Base-by-base conservation (phyloP, 2,888 invertebrate genomes). In the Morpho deidamia region DNA sequence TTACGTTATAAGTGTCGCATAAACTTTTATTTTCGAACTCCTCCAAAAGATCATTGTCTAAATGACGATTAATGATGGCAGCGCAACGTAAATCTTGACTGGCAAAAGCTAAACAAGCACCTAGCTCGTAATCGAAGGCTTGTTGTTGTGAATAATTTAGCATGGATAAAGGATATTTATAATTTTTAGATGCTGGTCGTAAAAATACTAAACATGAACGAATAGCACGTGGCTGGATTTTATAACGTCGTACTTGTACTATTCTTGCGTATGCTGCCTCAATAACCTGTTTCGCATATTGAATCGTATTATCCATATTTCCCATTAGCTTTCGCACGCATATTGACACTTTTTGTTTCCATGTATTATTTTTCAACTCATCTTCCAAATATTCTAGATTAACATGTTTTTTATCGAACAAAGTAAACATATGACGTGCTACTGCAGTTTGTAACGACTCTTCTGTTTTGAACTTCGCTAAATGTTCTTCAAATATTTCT, bases 201-300 rank as follows among this genome's bases (percentile, higher is more conserved):
- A 81, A 51, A 23, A 74, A 45, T 11, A 81, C 66, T 2, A 79
- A 41, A 37, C 62, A 67, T 0, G 79, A 77, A 2, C 62, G 64
- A 37, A 79, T 57, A 11, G 59, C 55, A 7, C 54, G 60, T 7
- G 57, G 55, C 1, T 51, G 40, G 0, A 53, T 42, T 11, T 56
- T 58, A 56, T 73, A 69, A 5, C 50, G 40, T 2, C 66, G 63
- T 5, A 56, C 62, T 35, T 69, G 65, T 32, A 52, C 11, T 4
- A 78, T 59, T 10, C 74, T 65, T 3, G 57, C 60, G 53, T 74
- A 69, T 0, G 77, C 72, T 1, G 69, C 51, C 35, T 76, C 67
- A 8, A 82, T 67, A 0, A 72, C 50, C 7, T 65, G 66, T 11
- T 67, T 67, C 0, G 68, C 61, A 55, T 81, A 82, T 54, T 80